Evolutionary conservation across 2,113 vertebrate species (phyloP).

Genomic region (Delphinus delphis): DNA sequence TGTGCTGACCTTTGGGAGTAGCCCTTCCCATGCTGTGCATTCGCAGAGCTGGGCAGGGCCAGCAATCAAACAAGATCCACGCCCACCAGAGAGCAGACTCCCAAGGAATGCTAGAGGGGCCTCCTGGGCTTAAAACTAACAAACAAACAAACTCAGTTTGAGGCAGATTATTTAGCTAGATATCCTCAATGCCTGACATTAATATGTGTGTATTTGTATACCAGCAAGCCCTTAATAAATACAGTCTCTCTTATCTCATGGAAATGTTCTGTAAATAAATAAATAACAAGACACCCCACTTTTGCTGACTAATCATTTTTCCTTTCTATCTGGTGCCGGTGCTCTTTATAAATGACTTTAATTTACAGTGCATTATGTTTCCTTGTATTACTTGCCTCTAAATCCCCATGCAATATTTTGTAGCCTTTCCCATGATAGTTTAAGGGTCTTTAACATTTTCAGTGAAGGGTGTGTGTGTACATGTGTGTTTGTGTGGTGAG

Average conservation of each 20-base stretch:
- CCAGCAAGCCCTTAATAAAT: slow-evolving; percentile 30
- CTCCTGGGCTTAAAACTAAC: background rate
- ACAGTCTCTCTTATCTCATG: slow-evolving; percentile 28
- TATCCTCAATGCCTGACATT: background rate
- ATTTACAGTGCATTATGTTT: slow-evolving; percentile 90
- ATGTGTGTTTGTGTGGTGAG: too few species aligned
- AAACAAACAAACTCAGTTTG: background rate
- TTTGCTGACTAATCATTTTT: slow-evolving; percentile 80
- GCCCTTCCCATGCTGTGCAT: background rate
- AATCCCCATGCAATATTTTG: slow-evolving; percentile 85
- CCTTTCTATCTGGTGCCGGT: slow-evolving; percentile 54
- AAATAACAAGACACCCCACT: slow-evolving; percentile 64
- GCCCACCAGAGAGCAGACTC: fast-evolving
- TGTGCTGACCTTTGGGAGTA: background rate
- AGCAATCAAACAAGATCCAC: background rate
- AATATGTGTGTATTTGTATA: slow-evolving; percentile 43
- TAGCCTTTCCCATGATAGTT: slow-evolving; percentile 80
- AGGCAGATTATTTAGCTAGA: background rate
- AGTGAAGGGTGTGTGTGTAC: background rate
- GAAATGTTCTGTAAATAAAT: slow-evolving; percentile 70
- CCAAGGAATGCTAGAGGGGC: background rate
- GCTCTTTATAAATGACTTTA: slow-evolving; percentile 94
- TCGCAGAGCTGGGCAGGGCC: background rate
- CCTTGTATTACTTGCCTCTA: slow-evolving; percentile 76
- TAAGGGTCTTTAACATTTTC: slow-evolving; percentile 86